Evolutionary conservation across 2,888 invertebrate species (phyloP).

Genomic region (Microctonus brassicae): DNA sequence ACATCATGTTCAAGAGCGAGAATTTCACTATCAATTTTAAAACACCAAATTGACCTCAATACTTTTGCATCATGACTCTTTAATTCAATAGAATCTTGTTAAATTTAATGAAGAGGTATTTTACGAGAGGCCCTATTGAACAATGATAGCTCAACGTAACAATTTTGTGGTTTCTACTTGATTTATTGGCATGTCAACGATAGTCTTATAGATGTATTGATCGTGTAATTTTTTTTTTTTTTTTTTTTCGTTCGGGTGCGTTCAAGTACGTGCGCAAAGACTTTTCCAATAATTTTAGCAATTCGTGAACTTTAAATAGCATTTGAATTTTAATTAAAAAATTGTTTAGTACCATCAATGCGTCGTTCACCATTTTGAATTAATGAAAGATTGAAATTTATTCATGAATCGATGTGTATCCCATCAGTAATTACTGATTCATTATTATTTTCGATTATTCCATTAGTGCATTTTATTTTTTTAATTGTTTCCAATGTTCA

Average conservation of each 20-base stretch:
- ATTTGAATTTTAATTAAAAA: no score
- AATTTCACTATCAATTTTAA: no score
- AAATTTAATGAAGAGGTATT: no score
- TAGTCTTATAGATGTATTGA: slow-evolving; percentile 6
- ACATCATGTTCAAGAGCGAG: no score
- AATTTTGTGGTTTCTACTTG: neutral
- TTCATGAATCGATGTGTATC: neutral
- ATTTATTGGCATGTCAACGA: neutral
- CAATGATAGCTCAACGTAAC: neutral
- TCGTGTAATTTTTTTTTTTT: neutral
- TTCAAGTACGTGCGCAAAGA: neutral
- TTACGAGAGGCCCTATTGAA: neutral
- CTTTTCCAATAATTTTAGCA: neutral
- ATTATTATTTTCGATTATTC: neutral
- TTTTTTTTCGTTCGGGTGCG: neutral
- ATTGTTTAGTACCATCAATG: neutral
- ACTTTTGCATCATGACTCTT: no score
- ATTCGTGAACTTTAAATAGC: no score
- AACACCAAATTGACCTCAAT: no score
- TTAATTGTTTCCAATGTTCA: neutral
- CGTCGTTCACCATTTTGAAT: neutral
- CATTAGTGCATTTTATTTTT: neutral
- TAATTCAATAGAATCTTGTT: no score
- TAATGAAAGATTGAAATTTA: neutral
- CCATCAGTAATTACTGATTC: no score